Evolutionary conservation across 2,113 vertebrate species (phyloP).

Genomic region (Pseudorasbora parva): DNA sequence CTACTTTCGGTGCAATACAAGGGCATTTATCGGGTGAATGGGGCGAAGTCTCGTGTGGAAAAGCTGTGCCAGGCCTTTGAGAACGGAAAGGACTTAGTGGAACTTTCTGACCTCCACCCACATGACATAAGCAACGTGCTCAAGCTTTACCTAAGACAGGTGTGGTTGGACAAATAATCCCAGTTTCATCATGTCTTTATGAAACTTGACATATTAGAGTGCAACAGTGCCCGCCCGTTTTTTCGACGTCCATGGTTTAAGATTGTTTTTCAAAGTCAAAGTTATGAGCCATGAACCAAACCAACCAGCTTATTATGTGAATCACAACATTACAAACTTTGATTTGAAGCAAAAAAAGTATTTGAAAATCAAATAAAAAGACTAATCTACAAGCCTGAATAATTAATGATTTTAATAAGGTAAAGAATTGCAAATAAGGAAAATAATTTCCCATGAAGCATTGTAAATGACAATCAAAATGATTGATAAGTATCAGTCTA

Average conservation of each 20-base stretch:
- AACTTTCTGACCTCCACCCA: conserved; percentile 91
- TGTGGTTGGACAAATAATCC: conserved; percentile 61
- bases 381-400: background rate
- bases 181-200: background rate
- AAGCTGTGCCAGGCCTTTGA: conserved; percentile 98
- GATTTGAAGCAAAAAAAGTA: background rate
- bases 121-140: conserved; percentile 98
- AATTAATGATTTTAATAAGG: background rate
- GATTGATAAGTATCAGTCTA: background rate
- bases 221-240: background rate
- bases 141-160: conserved; percentile 97
- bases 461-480: background rate
- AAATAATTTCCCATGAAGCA: background rate
- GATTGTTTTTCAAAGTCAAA: too few relatives aligned
- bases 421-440: background rate
- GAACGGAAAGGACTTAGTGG: conserved; percentile 95
- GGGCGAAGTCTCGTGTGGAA: conserved; percentile 94
- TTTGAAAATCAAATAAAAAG: background rate
- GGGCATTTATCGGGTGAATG: conserved; percentile 97
- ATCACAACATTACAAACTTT: background rate
- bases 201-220: background rate
- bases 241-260: background rate
- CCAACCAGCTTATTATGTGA: background rate
- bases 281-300: background rate
- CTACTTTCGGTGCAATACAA: conserved; percentile 58